Evolutionary conservation across 2,113 vertebrate genomes (phyloP), one percentile per base, ranked within the genome.

Genomic region (Cercopithecus mona): DNA sequence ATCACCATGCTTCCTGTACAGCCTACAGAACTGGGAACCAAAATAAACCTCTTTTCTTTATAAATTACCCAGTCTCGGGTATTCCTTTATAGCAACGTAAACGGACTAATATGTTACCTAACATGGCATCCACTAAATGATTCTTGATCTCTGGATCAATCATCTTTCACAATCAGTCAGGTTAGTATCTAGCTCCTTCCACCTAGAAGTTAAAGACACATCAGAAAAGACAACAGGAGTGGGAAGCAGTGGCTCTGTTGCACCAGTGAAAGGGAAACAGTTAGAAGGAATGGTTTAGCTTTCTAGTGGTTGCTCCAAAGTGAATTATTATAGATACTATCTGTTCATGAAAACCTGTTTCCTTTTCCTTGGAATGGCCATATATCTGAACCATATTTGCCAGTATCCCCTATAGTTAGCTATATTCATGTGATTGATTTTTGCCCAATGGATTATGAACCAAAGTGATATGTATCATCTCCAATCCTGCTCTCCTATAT

Each of bases 61-160:
- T 18, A 55, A 55, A 55, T 55, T 20, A 55, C 52, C 52, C 52
- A 7, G 52, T 55, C 52, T 55, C 52, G 2, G 52, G 17, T 55
- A 55, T 55, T 55, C 52, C 52, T 55, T 55, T 55, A 55, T 55
- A 55, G 52, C 52, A 55, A 55, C 6, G 6, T 55, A 55, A 55
- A 55, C 20, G 52, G 52, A 55, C 17, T 6, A 55, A 55, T 55
- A 55, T 18, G 17, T 55, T 55, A 55, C 88, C 72, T 87, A 78
- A 79, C 6, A 72, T 66, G 23, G 3, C 43, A 90, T 40, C 59
- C 25, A 57, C 4, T 59, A 48, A 93, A 75, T 35, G 14, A 82
- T 87, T 57, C 43, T 92, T 79, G 25, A 95, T 68, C 80, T 94
- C 72, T 59, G 78, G 8, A 20, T 85, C 73, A 92, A 95, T 95